phyloP scores from a whole-genome alignment of 1,140 invertebrate species.

The Helicorthomorpha holstii region DNA sequence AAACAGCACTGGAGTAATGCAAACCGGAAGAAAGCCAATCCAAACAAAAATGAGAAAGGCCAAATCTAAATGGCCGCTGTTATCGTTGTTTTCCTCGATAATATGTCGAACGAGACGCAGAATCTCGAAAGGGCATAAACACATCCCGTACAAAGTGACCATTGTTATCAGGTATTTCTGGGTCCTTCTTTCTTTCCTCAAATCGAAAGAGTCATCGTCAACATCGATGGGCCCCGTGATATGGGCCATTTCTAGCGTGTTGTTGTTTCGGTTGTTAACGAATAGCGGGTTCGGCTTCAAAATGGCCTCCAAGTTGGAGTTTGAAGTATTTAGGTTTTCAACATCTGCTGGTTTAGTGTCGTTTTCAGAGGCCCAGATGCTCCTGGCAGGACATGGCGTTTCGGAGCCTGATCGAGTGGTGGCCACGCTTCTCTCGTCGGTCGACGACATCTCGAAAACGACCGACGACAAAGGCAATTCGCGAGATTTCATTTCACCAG shows the following conservation, averaged over 20 bases:
- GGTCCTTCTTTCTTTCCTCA: conserved; percentile 41
- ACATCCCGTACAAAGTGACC: conserved; percentile 43
- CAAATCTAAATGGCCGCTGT: conserved; percentile 45
- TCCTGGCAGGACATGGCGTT: not conserved
- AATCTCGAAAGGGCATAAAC: conserved; percentile 46
- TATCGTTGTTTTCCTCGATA: conserved; percentile 47
- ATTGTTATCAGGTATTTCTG: conserved; percentile 48
- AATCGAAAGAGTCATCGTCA: conserved; percentile 34
- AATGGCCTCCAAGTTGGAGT: not conserved
- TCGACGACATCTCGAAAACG: not conserved
- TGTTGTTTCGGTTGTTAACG: not conserved
- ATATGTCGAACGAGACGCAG: conserved; percentile 43
- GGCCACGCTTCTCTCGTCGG: not conserved
- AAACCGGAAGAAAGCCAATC: conserved; percentile 48
- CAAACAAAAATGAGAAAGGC: conserved; percentile 48
- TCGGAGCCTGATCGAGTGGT: not conserved
- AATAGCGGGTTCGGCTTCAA: not conserved
- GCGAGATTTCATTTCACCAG: not conserved
- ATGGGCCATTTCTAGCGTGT: conserved; percentile 13
- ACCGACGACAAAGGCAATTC: not conserved
- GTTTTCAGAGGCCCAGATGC: not conserved
- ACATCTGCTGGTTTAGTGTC: not conserved
- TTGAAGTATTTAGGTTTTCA: not conserved
- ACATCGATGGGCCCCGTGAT: conserved; percentile 23
- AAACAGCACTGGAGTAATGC: conserved; percentile 43